Evolutionary conservation across 2,888 invertebrate genomes (phyloP), one percentile per base, ranked within the genome.

Genomic region (Lasioglossum zephyrum): DNA sequence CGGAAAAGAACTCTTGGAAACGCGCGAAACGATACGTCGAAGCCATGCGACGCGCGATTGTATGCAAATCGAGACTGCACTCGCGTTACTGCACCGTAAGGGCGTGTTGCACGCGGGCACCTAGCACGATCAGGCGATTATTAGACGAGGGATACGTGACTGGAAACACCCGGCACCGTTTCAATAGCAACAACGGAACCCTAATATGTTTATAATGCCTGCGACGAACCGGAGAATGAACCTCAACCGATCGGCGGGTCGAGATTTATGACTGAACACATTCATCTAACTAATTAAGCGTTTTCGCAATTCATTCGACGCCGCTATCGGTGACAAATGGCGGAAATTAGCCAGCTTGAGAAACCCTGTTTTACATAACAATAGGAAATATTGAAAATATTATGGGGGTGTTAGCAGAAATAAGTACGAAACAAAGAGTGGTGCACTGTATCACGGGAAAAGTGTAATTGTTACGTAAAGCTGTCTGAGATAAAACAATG

Each of bases 1-100:
- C 31, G 72, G 79, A 75, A 79, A 75, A 85, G 82, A 82, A 86
- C 86, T 69, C 63, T 73, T 77, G 88, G 77, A 91, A 91, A 90
- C 88, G 91, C 87, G 88, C 84, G 87, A 91, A 91, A 87, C 88
- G 85, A 90, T 91, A 88, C 88, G 88, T 91, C 88, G 83, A 79
- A 81, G 73, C 72, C 88, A 79, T 84, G 85, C 77, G 85, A 83
- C 81, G 80, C 57, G 69, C 87, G 86, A 91, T 91, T 91, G 91
- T 91, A 91, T 91, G 91, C 87, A 91, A 91, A 91, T 91, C 78
- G 73, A 2, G 49, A 49, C 74, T 60, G 70, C 82, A 69, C 86
- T 87, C 77, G 83, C 88, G 84, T 86, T 86, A 86, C 84, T 79
- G 81, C 79, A 77, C 74, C 73, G 77, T 77, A 39, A 77, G 84